Percentiles rank a stretch among this genome's conserved stretches.
Evolutionary conservation across 1,140 invertebrate genomes (phyloP).

Genomic region (Euglossa dilemma): DNA sequence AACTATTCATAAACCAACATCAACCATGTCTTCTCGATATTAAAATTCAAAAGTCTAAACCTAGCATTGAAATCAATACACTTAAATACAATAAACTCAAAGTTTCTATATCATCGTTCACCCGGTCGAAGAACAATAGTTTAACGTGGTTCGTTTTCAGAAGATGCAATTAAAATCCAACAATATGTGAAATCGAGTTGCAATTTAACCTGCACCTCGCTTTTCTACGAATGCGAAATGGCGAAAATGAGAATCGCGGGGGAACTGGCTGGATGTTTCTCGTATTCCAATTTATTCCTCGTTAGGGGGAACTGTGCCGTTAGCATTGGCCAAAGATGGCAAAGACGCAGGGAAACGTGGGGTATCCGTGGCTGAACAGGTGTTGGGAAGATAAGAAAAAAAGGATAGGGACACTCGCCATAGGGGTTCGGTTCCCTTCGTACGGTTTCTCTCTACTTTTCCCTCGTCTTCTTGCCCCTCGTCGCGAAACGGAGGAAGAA

Average conservation of each 20-base stretch:
- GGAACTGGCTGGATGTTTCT: not conserved
- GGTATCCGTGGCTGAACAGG: conserved; percentile 14
- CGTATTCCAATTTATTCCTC: not conserved
- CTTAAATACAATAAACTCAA: too few relatives aligned
- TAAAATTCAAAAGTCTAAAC: too few relatives aligned
- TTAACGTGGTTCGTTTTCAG: too few relatives aligned
- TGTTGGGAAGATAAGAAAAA: conserved; percentile 28
- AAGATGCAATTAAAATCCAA: too few relatives aligned
- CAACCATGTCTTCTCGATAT: too few relatives aligned
- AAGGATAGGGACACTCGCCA: conserved; percentile 43
- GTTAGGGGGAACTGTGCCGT: not conserved
- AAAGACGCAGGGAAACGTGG: not conserved
- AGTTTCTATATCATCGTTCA: too few relatives aligned
- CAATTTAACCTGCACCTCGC: too few relatives aligned
- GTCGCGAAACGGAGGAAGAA: conserved; percentile 58
- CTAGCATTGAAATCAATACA: too few relatives aligned
- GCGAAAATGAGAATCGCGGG: not conserved
- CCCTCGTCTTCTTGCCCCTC: conserved; percentile 32
- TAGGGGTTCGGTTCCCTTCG: conserved; percentile 11
- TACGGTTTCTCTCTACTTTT: conserved; percentile 18
- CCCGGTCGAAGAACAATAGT: too few relatives aligned
- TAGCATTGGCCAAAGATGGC: not conserved
- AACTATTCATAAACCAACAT: too few relatives aligned
- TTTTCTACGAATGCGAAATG: not conserved
- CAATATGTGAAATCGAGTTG: too few relatives aligned